Evolutionary conservation across 2,797 vertebrate species (phyloP), one percentile per base, ranked within the genome.

Genomic region (Linurgus olivaceus): DNA sequence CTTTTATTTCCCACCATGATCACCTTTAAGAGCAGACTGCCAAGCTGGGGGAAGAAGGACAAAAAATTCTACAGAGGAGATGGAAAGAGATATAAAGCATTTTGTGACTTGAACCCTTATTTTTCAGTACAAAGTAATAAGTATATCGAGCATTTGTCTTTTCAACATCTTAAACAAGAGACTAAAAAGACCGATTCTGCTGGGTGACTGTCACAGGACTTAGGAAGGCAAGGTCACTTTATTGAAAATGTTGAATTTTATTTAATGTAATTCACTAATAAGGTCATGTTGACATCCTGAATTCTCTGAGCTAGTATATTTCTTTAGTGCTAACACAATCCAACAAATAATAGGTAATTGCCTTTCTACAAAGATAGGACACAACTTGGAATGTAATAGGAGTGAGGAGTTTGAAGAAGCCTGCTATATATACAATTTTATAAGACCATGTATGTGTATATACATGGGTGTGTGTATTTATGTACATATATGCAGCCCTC

Each of bases 241-340:
- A 78, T 51, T 91, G 84, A 86, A 95, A 93, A 68, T 6, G 26
- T 11, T 29, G 18, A 37, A 65, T 90, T 93, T 83, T 72, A 93
- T 88, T 94, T 78, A 68, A 93, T n/a, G 33, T 72, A 81, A 47
- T 62, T 52, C 18, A 79, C 33, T 81, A 86, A 58, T 55, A 91
- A 89, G 82, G 85, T 88, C 89, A 86, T 28, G 45, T 65, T 92
- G 90, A 94, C 93, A 90, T 84, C 38, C 29, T 55, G 47, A 78
- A 59, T 88, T 75, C 82, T 81, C 47, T n/a, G 44, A 90, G 40
- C 70, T 54, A 42, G 25, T 86, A 70, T 55, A 70, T 79, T 92
- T 72, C 70, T 77, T 65, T 17, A 78, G 44, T 1, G 0, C 59
- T 93, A 94, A 86, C 70, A 57, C 61, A 86, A 62, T 62, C 31